These are phyloP conservation scores for Heterodera filipjevi DNA, from an alignment of 2,888 invertebrate genomes.

Conservation along the genomic window DNA sequence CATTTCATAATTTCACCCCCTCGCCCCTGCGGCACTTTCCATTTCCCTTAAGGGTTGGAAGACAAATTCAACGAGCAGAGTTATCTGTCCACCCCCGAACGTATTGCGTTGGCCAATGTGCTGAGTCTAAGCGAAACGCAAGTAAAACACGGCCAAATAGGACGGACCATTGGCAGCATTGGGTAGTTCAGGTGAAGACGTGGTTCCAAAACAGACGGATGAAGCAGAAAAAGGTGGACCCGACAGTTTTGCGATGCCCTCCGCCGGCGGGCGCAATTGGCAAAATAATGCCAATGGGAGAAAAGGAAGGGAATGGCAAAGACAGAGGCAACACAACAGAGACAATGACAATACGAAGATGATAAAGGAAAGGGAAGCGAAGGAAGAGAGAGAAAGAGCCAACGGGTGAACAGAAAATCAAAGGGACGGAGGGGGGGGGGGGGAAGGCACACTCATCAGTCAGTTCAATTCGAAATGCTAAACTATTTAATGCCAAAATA, in stretches of 20 bases:
- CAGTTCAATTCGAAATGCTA: too few species aligned
- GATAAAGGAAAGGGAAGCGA: background rate
- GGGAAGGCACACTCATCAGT: too few species aligned
- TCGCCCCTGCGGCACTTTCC: background rate
- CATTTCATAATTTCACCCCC: background rate
- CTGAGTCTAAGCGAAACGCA: constrained; percentile 71
- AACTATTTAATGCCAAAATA: too few species aligned
- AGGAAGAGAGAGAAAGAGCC: background rate
- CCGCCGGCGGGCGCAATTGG: too few species aligned
- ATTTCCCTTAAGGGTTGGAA: constrained; percentile 7
- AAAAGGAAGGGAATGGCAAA: background rate
- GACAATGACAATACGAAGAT: background rate
- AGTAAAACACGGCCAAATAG: constrained; percentile 38
- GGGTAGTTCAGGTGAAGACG: constrained; percentile 80
- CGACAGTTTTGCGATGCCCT: background rate
- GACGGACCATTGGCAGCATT: background rate
- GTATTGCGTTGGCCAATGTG: constrained; percentile 59
- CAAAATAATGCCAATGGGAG: background rate
- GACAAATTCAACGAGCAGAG: constrained; percentile 48
- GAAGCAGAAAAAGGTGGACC: constrained; percentile 82
- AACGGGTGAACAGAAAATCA: too few species aligned
- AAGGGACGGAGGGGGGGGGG: background rate
- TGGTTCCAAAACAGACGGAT: constrained; percentile 97
- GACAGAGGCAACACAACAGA: background rate
- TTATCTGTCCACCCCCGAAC: constrained; percentile 62